Evolutionary conservation across 2,113 vertebrate genomes (phyloP).

Genomic region (Gallinago jamesoni): DNA sequence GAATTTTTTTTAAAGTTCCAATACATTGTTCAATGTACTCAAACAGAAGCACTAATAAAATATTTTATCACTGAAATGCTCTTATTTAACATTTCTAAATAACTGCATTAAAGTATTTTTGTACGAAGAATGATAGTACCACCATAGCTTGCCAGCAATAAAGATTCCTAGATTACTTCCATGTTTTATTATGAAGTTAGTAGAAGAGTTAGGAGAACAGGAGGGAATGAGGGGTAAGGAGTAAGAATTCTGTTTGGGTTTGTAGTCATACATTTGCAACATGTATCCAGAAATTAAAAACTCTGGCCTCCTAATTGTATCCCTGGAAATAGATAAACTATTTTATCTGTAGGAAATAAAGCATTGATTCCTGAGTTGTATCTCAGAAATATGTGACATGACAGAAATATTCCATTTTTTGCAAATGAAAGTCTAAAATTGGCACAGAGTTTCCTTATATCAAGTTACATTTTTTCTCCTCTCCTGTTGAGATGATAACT

Average conservation of each 20-base stretch:
- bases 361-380: slow-evolving; percentile 5
- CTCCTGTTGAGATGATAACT: neutral
- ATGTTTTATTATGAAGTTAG: neutral
- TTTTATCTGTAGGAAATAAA: neutral
- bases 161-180: neutral
- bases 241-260: neutral
- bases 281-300: neutral
- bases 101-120: slow-evolving; percentile 43
- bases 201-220: neutral
- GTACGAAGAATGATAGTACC: neutral
- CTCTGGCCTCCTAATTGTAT: neutral
- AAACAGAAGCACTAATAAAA: slow-evolving; percentile 48
- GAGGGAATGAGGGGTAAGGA: neutral
- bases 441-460: slow-evolving; percentile 20
- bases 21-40: neutral
- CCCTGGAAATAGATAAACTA: neutral
- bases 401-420: slow-evolving; percentile 38
- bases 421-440: slow-evolving; percentile 49
- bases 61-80: slow-evolving; percentile 57
- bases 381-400: neutral
- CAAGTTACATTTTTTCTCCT: slow-evolving; percentile 41
- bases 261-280: neutral
- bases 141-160: slow-evolving; percentile 37
- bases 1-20: neutral
- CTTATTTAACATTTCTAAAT: slow-evolving; percentile 34